Base-by-base conservation (phyloP, 2,113 vertebrate species). In the Neofelis nebulosa region DNA sequence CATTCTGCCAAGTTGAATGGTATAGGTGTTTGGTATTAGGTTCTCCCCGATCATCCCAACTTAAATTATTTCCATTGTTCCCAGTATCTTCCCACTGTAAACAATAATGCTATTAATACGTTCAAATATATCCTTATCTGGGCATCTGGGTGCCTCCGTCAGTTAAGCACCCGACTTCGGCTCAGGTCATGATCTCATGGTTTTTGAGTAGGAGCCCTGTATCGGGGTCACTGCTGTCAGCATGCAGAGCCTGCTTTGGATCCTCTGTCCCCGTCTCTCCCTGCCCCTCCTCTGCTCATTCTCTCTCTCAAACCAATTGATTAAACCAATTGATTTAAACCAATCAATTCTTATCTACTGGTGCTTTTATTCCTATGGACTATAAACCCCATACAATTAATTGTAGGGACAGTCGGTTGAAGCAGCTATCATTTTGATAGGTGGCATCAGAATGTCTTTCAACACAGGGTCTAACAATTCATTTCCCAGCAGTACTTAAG, bases 341-440 rank as follows among this genome's bases (percentile, higher is more conserved):
- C 57, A 61, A 9, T 23, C 21, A 61, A 61, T 61, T 21, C 74
- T 48, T 76, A 90, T 2, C 48, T n/a, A 89, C 18, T 57, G 73
- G 13, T 65, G 41, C n/a, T 96, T 96, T 88, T 93, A 84, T 50
- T 97, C 83, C 45, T 83, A 74, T 48, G 41, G 31, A 6, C 18
- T 88, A 61, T 61, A 74, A 91, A 79, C 76, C 19, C 36, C 52
- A 48, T n/a, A 38, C 3, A 68, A 96, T 52, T 52, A 68, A 96
- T 61, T 52, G 73, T n/a, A 92, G 33, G 27, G 8, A 38, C 23
- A 87, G 23, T 27, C 66, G 21, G 11, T 16, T 86, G 21, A 92
- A 94, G 74, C 27, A 76, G 74, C 41, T 95, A 96, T 86, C 36
- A 87, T 88, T 91, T 36, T 95, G 69, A 36, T 31, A 92, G 25